Evolutionary conservation across 2,888 invertebrate species (phyloP).

Genomic region (Morpho helenor): DNA sequence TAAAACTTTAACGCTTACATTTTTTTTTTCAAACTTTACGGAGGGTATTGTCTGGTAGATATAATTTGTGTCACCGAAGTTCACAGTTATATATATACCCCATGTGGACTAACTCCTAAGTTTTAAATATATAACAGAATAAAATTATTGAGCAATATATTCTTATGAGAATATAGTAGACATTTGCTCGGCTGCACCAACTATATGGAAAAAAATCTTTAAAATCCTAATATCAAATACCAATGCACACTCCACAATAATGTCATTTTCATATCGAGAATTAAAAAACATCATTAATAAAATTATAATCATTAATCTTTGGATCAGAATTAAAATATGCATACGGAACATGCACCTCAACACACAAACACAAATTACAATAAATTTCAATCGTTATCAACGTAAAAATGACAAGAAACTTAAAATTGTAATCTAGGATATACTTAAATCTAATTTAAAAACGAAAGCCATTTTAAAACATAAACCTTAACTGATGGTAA

Average conservation of each 20-base stretch:
- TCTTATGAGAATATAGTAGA: constrained; percentile 75
- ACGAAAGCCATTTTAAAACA: constrained; percentile 65
- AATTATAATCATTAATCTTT: constrained; percentile 71
- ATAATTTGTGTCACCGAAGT: constrained; percentile 64
- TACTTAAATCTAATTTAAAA: constrained; percentile 74
- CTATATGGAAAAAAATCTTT: constrained; percentile 66
- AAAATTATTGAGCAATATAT: constrained; percentile 78
- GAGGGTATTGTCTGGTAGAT: constrained; percentile 79
- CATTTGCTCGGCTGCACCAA: constrained; percentile 78
- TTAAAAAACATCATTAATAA: constrained; percentile 41
- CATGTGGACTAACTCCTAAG: constrained; percentile 65
- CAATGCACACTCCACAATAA: constrained; percentile 73
- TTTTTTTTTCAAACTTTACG: constrained; percentile 64
- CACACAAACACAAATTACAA: constrained; percentile 63
- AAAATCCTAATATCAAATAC: constrained; percentile 69
- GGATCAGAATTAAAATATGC: constrained; percentile 75
- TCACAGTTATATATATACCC: constrained; percentile 63
- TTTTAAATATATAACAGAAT: constrained; percentile 75
- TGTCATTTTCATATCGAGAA: constrained; percentile 65
- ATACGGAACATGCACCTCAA: constrained; percentile 70
- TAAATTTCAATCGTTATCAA: constrained; percentile 59
- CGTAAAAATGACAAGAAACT: constrained; percentile 68
- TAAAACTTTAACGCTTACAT: constrained; percentile 62
- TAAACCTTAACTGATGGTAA: constrained; percentile 51
- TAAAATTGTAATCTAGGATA: constrained; percentile 55